Evolutionary conservation across 2,888 invertebrate genomes (phyloP).

Genomic region (Sphecodes monilicornis): DNA sequence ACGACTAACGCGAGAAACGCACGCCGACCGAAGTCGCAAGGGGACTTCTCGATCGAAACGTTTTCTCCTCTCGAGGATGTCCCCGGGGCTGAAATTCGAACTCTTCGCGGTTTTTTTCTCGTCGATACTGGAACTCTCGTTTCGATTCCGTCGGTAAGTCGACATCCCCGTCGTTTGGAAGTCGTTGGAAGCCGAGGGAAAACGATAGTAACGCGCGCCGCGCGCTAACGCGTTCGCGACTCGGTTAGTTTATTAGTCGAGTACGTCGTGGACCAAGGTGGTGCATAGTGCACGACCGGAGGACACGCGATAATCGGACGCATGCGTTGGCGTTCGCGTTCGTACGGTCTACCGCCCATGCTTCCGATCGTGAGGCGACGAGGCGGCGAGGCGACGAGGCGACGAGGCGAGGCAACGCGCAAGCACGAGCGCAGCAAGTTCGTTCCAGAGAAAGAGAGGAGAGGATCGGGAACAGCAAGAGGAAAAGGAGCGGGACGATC

Average conservation of each 20-base stretch:
- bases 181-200: background rate
- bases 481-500: constrained; percentile 42
- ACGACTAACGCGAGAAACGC: constrained; percentile 51
- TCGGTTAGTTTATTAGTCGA: background rate
- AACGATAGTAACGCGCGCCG: too few relatives aligned
- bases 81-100: too few relatives aligned
- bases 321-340: background rate
- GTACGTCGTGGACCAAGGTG: background rate
- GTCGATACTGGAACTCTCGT: too few relatives aligned
- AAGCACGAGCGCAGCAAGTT: constrained; percentile 26
- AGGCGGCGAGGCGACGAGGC: background rate
- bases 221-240: background rate
- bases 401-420: constrained; percentile 25
- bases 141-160: background rate
- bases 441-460: constrained; percentile 27
- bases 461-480: constrained; percentile 17
- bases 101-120: background rate
- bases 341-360: background rate
- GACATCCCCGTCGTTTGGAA: background rate
- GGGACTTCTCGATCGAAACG: constrained; percentile 33
- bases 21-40: constrained; percentile 48
- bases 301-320: background rate
- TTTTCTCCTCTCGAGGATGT: background rate
- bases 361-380: background rate
- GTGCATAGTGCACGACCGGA: background rate